Conservation (phyloP, 64 coral and sea anemone genomes). For the Platygyra sinensis region DNA sequence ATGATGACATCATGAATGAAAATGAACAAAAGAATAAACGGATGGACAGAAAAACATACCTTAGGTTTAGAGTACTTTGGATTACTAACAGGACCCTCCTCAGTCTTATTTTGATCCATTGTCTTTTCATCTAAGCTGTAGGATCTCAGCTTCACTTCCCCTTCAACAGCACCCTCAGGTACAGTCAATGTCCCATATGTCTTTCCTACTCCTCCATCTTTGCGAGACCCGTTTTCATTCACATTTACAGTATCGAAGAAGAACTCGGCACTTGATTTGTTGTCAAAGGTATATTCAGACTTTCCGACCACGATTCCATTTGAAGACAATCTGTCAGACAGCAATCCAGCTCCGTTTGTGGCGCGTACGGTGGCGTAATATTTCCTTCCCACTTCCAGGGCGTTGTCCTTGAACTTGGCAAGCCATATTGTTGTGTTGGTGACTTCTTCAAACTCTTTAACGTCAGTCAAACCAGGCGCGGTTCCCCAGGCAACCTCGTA, state of each 20-base stretch:
- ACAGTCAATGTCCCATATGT: constrained; percentile 93
- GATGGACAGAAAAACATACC: constrained; percentile 1
- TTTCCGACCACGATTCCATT: constrained; percentile 91
- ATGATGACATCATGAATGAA: not conserved
- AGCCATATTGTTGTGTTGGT: constrained; percentile 89
- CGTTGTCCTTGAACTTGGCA: constrained; percentile 72
- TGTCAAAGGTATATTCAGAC: constrained; percentile 93
- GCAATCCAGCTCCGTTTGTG: constrained; percentile 87
- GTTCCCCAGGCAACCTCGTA: constrained; percentile 98
- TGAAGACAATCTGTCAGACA: constrained; percentile 78
- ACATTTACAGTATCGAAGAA: constrained; percentile 92
- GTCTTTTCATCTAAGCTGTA: constrained; percentile 80
- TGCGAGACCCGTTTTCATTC: constrained; percentile 65
- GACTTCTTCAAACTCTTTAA: constrained; percentile 82
- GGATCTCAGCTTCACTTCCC: constrained; percentile 67
- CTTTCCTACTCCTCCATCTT: constrained; percentile 81
- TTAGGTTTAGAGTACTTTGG: constrained; percentile 72
- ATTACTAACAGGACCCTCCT: constrained; percentile 71
- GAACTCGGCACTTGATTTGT: constrained; percentile 59
- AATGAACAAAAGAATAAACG: not conserved
- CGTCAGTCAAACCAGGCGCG: constrained; percentile 51
- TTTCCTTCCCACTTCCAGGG: constrained; percentile 58
- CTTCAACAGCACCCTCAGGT: constrained; percentile 85
- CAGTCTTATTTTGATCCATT: constrained; percentile 44
- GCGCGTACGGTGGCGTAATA: constrained; percentile 86